Conservation (phyloP, 2,888 invertebrate species). For the Orchesellides sinensis region DNA sequence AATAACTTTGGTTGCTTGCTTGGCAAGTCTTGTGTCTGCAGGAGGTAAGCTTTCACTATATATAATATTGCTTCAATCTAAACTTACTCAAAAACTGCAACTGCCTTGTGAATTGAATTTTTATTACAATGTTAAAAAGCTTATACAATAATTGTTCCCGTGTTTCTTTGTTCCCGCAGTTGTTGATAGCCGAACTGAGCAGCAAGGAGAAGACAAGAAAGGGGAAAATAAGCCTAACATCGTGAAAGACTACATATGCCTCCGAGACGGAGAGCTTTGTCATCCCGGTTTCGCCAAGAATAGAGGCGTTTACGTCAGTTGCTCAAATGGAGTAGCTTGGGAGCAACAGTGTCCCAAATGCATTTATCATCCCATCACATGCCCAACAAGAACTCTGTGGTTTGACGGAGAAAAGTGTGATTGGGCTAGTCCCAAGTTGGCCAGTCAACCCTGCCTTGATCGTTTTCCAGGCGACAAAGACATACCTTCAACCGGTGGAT, state of each 20-base stretch:
- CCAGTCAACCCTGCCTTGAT: conserved; percentile 46
- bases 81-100: not conserved
- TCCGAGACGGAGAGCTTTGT: conserved; percentile 58
- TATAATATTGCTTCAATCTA: conserved; percentile 1
- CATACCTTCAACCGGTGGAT: not conserved
- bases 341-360: conserved; percentile 47
- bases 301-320: conserved; percentile 47
- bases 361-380: conserved; percentile 33
- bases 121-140: not conserved
- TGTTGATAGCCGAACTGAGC: not conserved
- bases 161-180: conserved; percentile 13
- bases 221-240: conserved; percentile 49
- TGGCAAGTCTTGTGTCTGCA: conserved; percentile 17
- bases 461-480: conserved; percentile 1
- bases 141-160: not conserved
- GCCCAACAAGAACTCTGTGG: conserved; percentile 53
- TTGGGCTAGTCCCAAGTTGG: conserved; percentile 52
- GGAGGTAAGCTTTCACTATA: conserved; percentile 25
- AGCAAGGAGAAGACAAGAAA: conserved; percentile 23
- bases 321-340: conserved; percentile 58
- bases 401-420: conserved; percentile 64
- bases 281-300: conserved; percentile 47
- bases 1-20: not conserved
- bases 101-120: not conserved
- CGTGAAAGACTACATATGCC: conserved; percentile 50